Percentiles rank a stretch among this genome's conserved stretches.
These are phyloP conservation scores for Chionomys nivalis DNA, from an alignment of 2,113 vertebrate species.

Conservation along the genomic window DNA sequence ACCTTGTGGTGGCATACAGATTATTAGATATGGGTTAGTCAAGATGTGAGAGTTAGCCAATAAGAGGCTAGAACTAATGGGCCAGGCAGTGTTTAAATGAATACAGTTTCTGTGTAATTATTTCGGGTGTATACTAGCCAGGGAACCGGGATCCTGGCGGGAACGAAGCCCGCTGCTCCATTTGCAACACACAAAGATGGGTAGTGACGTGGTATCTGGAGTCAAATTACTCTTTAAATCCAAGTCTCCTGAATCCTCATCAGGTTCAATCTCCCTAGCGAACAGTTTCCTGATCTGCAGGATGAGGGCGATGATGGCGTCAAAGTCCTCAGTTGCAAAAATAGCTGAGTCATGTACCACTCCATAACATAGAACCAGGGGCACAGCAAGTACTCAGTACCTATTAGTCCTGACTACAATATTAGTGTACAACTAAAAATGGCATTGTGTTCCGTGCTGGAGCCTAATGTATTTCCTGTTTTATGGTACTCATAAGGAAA, in stretches of 20 bases:
- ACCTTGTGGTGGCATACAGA: too few relatives aligned
- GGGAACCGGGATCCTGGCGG: too few relatives aligned
- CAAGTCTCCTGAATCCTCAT: background rate
- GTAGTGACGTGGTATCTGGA: background rate
- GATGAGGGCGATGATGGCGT: background rate
- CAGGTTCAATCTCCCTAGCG: background rate
- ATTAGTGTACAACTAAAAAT: background rate
- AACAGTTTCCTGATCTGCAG: background rate
- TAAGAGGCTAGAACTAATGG: too few relatives aligned
- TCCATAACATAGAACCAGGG: background rate
- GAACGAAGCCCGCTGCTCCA: rapidly evolving
- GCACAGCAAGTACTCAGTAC: background rate
- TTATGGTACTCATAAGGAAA: background rate
- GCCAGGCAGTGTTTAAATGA: too few relatives aligned
- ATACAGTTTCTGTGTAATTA: too few relatives aligned
- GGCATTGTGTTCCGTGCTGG: background rate
- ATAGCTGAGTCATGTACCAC: background rate
- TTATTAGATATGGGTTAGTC: too few relatives aligned
- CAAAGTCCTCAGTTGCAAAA: background rate
- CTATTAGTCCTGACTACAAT: background rate
- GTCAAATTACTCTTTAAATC: background rate
- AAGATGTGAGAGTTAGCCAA: too few relatives aligned
- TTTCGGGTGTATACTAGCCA: too few relatives aligned
- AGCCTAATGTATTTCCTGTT: background rate
- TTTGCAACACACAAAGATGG: background rate